phyloP scores from a whole-genome alignment of 2,888 invertebrate genomes.

The Ypsolopha scabrella region DNA sequence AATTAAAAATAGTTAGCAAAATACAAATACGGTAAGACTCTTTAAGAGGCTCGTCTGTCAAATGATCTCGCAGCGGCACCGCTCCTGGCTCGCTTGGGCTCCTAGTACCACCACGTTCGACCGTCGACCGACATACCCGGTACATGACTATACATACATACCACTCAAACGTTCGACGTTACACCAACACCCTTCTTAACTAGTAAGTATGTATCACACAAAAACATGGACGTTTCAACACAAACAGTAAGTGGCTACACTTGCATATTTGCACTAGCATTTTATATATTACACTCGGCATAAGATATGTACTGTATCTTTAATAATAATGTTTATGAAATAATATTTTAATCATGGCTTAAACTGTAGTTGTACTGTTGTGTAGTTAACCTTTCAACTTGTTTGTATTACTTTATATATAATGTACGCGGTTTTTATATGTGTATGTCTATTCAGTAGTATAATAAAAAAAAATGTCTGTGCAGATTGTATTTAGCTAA shows the following conservation, averaged over 20 bases:
- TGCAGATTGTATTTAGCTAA: conserved; percentile 67
- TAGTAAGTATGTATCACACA: background rate
- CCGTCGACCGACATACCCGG: too few species aligned
- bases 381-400: conserved; percentile 66
- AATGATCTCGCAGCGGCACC: conserved; percentile 18
- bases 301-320: conserved; percentile 59
- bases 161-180: background rate
- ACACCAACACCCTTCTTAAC: background rate
- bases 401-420: conserved; percentile 68
- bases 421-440: conserved; percentile 69
- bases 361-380: conserved; percentile 60
- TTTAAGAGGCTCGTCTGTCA: conserved; percentile 65
- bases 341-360: conserved; percentile 67
- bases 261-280: conserved; percentile 30
- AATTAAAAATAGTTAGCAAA: conserved; percentile 71
- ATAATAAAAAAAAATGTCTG: conserved; percentile 54
- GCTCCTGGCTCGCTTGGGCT: conserved; percentile 5
- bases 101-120: background rate
- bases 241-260: too few species aligned
- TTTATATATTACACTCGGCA: conserved; percentile 48
- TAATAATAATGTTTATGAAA: conserved; percentile 55
- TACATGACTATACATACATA: conserved; percentile 2
- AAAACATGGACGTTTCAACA: background rate
- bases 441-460: conserved; percentile 70
- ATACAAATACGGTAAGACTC: conserved; percentile 69